phyloP scores from a whole-genome alignment of 2,888 invertebrate genomes.

The Drosophila cyrtoloma region DNA sequence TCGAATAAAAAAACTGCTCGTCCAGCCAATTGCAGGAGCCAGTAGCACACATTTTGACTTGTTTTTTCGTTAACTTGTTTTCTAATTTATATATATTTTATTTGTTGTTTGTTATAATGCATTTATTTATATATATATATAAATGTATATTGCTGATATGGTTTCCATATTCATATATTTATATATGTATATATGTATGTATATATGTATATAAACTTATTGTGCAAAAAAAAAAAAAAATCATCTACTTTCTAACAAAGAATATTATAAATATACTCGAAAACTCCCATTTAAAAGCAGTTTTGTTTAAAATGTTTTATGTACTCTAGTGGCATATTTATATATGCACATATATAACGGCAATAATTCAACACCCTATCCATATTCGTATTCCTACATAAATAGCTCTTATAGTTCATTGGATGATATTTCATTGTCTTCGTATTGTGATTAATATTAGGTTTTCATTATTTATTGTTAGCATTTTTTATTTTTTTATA shows the following conservation, averaged over 20 bases:
- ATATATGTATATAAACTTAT: conserved; percentile 50
- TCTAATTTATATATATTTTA: conserved; percentile 34
- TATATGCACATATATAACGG: conserved; percentile 43
- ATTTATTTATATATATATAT: conserved; percentile 35
- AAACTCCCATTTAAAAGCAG: conserved; percentile 59
- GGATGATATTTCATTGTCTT: conserved; percentile 80
- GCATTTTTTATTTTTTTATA: conserved; percentile 14
- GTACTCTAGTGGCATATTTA: conserved; percentile 31
- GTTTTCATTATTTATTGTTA: conserved; percentile 26
- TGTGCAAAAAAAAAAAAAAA: conserved; percentile 75
- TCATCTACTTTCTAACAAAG: conserved; percentile 42
- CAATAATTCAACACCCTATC: conserved; percentile 56
- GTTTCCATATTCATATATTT: conserved; percentile 39
- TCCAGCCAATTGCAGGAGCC: conserved; percentile 66
- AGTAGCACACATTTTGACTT: conserved; percentile 11
- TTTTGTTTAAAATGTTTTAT: conserved; percentile 36
- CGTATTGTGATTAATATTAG: conserved; percentile 57
- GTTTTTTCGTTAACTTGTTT: conserved; percentile 25
- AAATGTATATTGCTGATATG: conserved; percentile 51
- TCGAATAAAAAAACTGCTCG: conserved; percentile 73
- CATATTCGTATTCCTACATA: conserved; percentile 49
- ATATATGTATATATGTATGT: conserved; percentile 34
- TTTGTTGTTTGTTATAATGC: conserved; percentile 31
- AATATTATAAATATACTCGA: conserved; percentile 46
- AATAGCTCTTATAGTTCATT: conserved; percentile 74